phyloP scores from a whole-genome alignment of 2,113 vertebrate genomes.

The Fulmarus glacialis region DNA sequence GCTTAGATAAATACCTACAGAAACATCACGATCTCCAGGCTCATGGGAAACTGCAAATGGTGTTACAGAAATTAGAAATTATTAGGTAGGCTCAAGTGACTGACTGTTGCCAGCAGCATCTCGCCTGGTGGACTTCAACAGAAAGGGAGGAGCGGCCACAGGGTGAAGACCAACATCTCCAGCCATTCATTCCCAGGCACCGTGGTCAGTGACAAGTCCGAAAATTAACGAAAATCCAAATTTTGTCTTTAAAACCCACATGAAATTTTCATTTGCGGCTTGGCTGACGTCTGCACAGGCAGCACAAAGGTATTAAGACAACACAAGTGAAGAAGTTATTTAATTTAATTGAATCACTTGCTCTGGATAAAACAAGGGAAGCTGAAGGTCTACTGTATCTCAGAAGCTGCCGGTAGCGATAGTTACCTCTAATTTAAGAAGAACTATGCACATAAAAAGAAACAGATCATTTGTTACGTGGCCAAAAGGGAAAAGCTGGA shows the following conservation, averaged over 20 bases:
- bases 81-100: fast-evolving
- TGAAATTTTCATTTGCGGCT: not conserved
- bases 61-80: not conserved
- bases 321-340: not conserved
- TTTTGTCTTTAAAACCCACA: not conserved
- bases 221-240: not conserved
- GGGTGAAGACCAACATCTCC: not conserved
- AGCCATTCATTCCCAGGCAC: not conserved
- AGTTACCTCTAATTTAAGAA: not conserved
- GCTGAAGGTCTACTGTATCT: not conserved
- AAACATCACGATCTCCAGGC: not conserved
- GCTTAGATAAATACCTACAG: not conserved
- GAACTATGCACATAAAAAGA: not conserved
- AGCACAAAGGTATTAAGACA: not conserved
- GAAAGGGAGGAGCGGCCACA: too few species aligned
- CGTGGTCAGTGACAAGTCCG: fast-evolving
- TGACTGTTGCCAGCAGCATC: not conserved
- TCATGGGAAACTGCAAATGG: not conserved
- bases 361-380: not conserved
- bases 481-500: not conserved
- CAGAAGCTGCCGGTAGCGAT: not conserved
- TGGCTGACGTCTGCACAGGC: not conserved
- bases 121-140: not conserved
- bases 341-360: not conserved
- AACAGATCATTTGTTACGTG: not conserved